Base-by-base conservation (phyloP, 1,140 invertebrate species). In the Aphidius ervi region DNA sequence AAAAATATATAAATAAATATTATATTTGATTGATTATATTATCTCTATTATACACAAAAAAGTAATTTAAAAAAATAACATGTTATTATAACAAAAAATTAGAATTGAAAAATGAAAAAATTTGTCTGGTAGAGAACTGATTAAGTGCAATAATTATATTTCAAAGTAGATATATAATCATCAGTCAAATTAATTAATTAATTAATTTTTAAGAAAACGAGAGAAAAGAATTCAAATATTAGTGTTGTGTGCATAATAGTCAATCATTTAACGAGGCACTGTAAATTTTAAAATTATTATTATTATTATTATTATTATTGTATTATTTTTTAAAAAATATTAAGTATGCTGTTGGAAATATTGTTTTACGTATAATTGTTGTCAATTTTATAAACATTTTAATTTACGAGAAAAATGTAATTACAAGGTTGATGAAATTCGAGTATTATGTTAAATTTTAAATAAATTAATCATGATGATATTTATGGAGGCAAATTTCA, bases 21-120 rank as follows among this genome's bases (percentile, higher is more conserved):
- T 65, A 62, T 70, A 59, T 70, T 70, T 68, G 65, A 68, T 62
- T 70, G 62, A 65, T 62, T 67, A 61, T 67, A 67, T 48, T 62
- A 60, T 66, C 56, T 48, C 65, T 67, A 66, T 66, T 67, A 65
- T 68, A 69, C 63, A 16, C 16, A 16, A 16, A 16, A 16, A 16
- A 16, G 16, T 16, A 16, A 16, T 16, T 16, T 0, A 68, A 10
- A 10, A 43, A 43, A 43, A 37, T 54, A 68, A 61, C 62, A 63
- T 68, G 65, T 69, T 69, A 70, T 67, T 66, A 64, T 66, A 64
- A 65, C 53, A 54, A 66, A 62, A 52, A 42, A 66, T 59, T 58
- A 50, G 50, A 62, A 63, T 65, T 63, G 63, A 55, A 60, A 67
- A 65, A 55, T 59, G 63, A 61, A 69, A 67, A 63, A 59, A 58